Evolutionary conservation across 2,113 vertebrate species (phyloP).

Genomic region (Mixornis gularis): DNA sequence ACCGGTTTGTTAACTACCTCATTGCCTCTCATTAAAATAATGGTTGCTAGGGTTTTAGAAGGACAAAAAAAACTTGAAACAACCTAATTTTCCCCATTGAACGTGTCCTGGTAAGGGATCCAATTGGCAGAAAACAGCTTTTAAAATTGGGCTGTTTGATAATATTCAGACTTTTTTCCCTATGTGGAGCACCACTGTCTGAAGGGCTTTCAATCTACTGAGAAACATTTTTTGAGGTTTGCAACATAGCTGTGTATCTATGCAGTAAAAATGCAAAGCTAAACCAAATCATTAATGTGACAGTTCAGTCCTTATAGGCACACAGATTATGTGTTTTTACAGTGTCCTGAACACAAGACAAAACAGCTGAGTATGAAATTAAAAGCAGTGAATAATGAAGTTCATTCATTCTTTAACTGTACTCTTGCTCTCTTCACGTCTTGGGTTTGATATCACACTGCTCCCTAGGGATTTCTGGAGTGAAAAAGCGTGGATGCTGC

Average conservation of each 20-base stretch:
- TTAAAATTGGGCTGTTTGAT: neutral
- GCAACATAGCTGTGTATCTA: neutral
- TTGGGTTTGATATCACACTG: neutral
- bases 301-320: neutral
- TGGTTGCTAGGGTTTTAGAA: neutral
- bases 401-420: neutral
- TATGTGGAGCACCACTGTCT: neutral
- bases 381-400: neutral
- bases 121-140: neutral
- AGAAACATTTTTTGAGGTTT: neutral
- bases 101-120: neutral
- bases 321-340: neutral
- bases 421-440: neutral
- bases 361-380: neutral
- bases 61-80: neutral
- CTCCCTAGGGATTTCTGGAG: neutral
- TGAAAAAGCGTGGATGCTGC: neutral
- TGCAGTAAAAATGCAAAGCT: neutral
- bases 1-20: neutral
- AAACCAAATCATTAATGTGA: neutral
- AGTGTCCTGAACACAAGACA: neutral
- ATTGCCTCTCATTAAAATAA: neutral
- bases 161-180: neutral
- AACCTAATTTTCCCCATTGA: neutral
- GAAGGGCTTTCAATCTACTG: neutral